These are phyloP conservation scores for Hydrolagus colliei DNA, from an alignment of 2,797 vertebrate genomes.

Conservation along the genomic window DNA sequence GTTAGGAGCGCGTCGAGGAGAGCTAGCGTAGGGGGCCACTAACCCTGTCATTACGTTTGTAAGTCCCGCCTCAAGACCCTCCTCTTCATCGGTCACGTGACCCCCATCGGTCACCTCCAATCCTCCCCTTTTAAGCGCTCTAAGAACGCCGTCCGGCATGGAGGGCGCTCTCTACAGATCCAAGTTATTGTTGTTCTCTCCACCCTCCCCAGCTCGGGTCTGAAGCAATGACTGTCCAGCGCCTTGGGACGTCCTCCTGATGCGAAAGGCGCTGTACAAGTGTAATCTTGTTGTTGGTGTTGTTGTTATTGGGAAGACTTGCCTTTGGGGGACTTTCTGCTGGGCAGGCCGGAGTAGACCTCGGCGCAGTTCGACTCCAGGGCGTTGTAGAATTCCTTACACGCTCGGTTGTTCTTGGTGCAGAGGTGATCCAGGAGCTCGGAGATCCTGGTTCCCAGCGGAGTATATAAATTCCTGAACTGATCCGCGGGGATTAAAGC, in stretches of 20 bases:
- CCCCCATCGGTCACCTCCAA: not conserved
- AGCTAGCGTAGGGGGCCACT: too few relatives aligned
- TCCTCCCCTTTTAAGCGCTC: constrained; percentile 52
- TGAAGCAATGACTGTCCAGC: too few relatives aligned
- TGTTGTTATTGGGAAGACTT: too few relatives aligned
- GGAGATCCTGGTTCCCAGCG: constrained; percentile 67
- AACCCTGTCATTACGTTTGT: constrained; percentile 26
- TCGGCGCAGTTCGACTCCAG: constrained; percentile 84
- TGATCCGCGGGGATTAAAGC: constrained; percentile 40
- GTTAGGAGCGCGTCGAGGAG: too few relatives aligned
- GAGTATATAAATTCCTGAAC: constrained; percentile 83
- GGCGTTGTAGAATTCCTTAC: constrained; percentile 87
- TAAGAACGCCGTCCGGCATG: not conserved
- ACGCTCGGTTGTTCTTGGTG: constrained; percentile 77
- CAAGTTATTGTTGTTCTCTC: too few relatives aligned
- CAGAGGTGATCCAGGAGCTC: constrained; percentile 77
- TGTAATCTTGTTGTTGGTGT: too few relatives aligned
- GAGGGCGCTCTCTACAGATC: too few relatives aligned
- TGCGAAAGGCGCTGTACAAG: too few relatives aligned
- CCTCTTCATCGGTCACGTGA: constrained; percentile 12
- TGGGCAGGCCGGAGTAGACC: constrained; percentile 78
- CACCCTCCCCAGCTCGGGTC: too few relatives aligned
- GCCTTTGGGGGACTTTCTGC: constrained; percentile 50
- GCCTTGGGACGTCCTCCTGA: too few relatives aligned
- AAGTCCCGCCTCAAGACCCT: not conserved